Percentiles rank a stretch among this genome's conserved stretches.
Evolutionary conservation across 2,797 vertebrate genomes (phyloP).

Genomic region (Gallinago stenura): DNA sequence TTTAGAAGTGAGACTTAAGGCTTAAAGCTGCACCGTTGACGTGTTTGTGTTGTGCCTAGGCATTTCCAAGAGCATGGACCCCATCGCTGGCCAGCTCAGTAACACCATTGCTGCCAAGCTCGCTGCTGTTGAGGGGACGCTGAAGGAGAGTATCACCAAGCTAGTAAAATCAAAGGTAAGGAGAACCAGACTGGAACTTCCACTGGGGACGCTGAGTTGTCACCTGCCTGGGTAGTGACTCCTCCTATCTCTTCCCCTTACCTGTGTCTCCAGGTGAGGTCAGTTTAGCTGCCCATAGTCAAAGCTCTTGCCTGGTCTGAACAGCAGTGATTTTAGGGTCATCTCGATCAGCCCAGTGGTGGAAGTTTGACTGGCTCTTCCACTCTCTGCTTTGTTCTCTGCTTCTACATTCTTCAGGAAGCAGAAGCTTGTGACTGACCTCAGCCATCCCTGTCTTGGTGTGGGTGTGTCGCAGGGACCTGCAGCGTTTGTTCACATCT

Average conservation of each 20-base stretch:
- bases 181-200: background rate
- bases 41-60: constrained; percentile 75
- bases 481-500: background rate
- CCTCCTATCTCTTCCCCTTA: background rate
- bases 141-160: constrained; percentile 94
- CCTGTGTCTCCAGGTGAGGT: background rate
- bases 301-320: background rate
- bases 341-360: background rate
- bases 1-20: background rate
- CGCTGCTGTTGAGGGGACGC: constrained; percentile 87
- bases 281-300: background rate
- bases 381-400: background rate
- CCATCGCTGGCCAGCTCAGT: constrained; percentile 89
- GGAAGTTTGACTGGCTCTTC: background rate
- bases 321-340: background rate
- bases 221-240: background rate
- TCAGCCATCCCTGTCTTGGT: background rate
- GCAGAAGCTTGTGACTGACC: background rate
- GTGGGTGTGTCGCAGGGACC: background rate
- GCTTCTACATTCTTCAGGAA: background rate
- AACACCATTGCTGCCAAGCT: constrained; percentile 89
- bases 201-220: background rate
- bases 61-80: constrained; percentile 93
- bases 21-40: background rate
- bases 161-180: constrained; percentile 96